These are phyloP conservation scores for Austrofundulus limnaeus DNA, from an alignment of 2,113 vertebrate species.

Conservation along the genomic window DNA sequence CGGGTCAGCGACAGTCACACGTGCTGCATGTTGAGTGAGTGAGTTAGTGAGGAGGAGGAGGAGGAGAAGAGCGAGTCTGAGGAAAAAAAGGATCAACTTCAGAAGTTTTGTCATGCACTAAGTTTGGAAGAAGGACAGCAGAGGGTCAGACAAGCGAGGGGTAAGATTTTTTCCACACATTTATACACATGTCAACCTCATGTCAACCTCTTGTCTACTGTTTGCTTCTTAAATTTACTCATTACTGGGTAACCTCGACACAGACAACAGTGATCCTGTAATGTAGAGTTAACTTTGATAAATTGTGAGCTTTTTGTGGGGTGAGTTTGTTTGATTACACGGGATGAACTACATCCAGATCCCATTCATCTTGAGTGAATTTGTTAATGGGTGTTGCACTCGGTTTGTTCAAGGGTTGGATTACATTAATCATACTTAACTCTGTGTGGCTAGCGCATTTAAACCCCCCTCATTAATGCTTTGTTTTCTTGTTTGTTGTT, in stretches of 20 bases:
- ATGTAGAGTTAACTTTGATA: constrained; percentile 31
- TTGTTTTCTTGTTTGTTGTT: neutral
- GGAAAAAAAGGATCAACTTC: constrained; percentile 45
- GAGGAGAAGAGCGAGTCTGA: constrained; percentile 16
- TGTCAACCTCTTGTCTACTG: neutral
- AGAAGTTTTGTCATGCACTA: constrained; percentile 62
- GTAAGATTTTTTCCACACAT: constrained; percentile 49
- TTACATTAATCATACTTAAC: constrained; percentile 42
- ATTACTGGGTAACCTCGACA: constrained; percentile 2
- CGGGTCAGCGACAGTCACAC: constrained; percentile 11
- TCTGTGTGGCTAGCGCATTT: neutral
- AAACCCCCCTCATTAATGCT: neutral
- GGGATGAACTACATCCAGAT: constrained; percentile 26
- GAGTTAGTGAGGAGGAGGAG: constrained; percentile 10
- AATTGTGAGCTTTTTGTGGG: constrained; percentile 17
- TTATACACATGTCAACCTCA: neutral
- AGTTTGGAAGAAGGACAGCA: constrained; percentile 33
- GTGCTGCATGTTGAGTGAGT: constrained; percentile 20
- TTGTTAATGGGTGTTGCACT: constrained; percentile 25
- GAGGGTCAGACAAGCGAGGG: constrained; percentile 47
- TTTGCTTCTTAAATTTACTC: neutral
- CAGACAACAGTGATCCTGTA: constrained; percentile 27
- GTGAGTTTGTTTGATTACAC: constrained; percentile 36
- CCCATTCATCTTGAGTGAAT: constrained; percentile 37
- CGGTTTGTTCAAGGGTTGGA: constrained; percentile 28